Evolutionary conservation across 2,888 invertebrate species (phyloP), one percentile per base, ranked within the genome.

Genomic region (Blastobasis adustella): DNA sequence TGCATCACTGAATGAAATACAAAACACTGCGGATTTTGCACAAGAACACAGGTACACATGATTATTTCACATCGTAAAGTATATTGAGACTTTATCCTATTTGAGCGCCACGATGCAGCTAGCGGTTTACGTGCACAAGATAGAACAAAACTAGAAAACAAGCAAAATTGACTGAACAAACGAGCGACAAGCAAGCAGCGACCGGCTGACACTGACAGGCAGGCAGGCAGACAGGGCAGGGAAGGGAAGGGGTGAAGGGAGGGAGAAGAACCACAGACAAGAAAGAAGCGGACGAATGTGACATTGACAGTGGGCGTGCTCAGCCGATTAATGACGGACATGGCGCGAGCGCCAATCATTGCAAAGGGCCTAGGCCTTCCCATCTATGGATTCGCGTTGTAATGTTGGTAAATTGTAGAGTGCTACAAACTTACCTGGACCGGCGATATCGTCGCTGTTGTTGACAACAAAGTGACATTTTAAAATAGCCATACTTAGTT

Each of bases 71-170:
- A 49, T 52, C 51, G 53, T 66, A 62, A 58, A 52, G 52, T 58
- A 64, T 23, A 65, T 56, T 65, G 63, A 65, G 59, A 53, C 58
- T 10, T 7, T 42, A 42, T 42, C 60, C 58, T 66, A 59, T 56
- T 66, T 65, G 58, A 68, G 57, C 66, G 73, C 74, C 71, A 76
- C 76, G 68, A 71, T 64, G 67, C 68, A 70, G 70, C 73, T 63
- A 69, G 62, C 70, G 69, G 61, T 65, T 63, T 64, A 58, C 61
- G 61, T 62, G 64, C 63, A 65, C 67, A 62, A 66, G 64, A 68
- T 67, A 68, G 62, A 71, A 69, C 67, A 67, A 71, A 80, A 74
- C 75, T 67, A 66, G 68, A 74, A 67, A 72, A 72, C 66, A 68
- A 62, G 61, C 59, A 54, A 58, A 23, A 23, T 23, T 23, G 23